phyloP scores from a whole-genome alignment of 2,113 vertebrate genomes.

The Sapajus apella region DNA sequence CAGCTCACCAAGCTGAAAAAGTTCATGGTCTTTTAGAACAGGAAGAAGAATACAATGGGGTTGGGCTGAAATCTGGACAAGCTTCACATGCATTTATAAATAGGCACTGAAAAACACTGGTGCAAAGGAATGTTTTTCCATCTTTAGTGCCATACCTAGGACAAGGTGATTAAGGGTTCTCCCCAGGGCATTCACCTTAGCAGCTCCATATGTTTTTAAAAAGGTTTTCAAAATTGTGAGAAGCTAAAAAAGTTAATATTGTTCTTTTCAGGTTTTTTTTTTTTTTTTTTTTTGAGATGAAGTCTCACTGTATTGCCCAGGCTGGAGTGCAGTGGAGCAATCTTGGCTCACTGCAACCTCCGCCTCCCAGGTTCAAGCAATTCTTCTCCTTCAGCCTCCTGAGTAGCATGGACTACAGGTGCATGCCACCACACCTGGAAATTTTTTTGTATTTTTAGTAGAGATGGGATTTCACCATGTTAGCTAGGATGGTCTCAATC shows the following conservation, averaged over 20 bases:
- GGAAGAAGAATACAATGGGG: conserved; percentile 53
- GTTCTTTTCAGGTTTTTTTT: not conserved
- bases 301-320: no score
- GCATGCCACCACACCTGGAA: no score
- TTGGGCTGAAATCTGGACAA: conserved; percentile 56
- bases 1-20: conserved; percentile 26
- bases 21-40: conserved; percentile 20
- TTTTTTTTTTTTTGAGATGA: no score
- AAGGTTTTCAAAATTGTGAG: not conserved
- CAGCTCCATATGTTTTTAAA: not conserved
- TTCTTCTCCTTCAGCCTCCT: no score
- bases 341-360: no score
- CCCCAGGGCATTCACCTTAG: not conserved
- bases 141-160: not conserved
- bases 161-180: conserved; percentile 28
- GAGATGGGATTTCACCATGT: no score
- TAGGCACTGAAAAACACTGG: conserved; percentile 23
- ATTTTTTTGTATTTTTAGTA: no score
- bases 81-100: conserved; percentile 11
- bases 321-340: no score
- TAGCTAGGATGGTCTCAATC: no score
- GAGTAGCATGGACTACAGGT: no score
- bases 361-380: no score
- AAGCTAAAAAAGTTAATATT: not conserved
- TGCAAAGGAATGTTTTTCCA: not conserved